These are phyloP conservation scores for Listronotus oregonensis DNA, from an alignment of 1,140 invertebrate genomes.

Conservation along the genomic window DNA sequence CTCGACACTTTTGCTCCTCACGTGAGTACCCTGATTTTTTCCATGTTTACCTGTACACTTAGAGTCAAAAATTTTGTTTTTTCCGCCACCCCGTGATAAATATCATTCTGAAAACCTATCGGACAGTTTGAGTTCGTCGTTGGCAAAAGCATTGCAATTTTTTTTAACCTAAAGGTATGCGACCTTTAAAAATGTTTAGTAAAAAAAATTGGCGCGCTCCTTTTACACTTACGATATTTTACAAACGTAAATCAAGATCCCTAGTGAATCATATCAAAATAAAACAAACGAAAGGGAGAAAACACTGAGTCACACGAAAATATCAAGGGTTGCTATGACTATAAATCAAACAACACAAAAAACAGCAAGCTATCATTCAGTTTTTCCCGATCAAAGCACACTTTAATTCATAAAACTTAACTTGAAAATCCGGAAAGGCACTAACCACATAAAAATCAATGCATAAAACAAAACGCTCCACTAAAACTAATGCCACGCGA, in stretches of 20 bases:
- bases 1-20: conserved; percentile 39
- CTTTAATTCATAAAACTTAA: conserved; percentile 5
- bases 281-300: no score
- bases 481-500: not conserved
- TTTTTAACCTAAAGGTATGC: not conserved
- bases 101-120: conserved; percentile 49
- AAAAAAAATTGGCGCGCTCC: no score
- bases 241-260: no score
- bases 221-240: no score
- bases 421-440: not conserved
- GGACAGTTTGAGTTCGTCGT: conserved; percentile 44
- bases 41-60: conserved; percentile 47
- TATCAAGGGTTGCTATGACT: no score
- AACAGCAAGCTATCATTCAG: not conserved
- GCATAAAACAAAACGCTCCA: conserved; percentile 1
- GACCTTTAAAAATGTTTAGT: not conserved
- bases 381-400: not conserved
- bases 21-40: conserved; percentile 28
- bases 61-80: conserved; percentile 55
- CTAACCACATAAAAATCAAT: not conserved
- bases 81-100: conserved; percentile 51
- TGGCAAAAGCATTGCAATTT: conserved; percentile 46
- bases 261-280: no score
- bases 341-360: not conserved
- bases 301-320: no score